Base-by-base conservation (phyloP, 2,888 invertebrate species). In the Diplazon laetatorius region DNA sequence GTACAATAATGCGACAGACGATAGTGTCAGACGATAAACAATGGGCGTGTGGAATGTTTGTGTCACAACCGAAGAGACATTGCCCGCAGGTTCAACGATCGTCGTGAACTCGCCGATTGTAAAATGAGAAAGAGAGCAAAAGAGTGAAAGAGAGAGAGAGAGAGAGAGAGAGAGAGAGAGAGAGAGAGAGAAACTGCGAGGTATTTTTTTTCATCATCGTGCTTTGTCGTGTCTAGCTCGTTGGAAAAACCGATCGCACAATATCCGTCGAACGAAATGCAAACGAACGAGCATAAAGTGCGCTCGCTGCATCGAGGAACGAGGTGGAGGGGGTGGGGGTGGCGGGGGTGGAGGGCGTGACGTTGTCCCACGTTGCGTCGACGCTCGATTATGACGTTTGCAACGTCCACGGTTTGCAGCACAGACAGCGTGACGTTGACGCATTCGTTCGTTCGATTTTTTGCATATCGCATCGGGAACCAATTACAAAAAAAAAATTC, bases 81-180 rank as follows among this genome's bases (percentile, higher is more conserved):
- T 18, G 22, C 14, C 10, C 42, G 42, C 52, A 55, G 42, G 66
- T 66, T 66, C 66, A 55, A 55, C 16, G 66, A 39, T 66, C 66
- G 20, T 52, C 14, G 25, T 30, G 30, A 30, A 39, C 22, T 66
- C 25, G 25, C 30, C 42, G 18, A 52, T 52, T 52, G 30, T 14
- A 30, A 50, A 44, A 71, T 14, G 20, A 25, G 39, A 30, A 71
- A 10, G 20, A 25, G 42, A 42, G 39, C n/a, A n/a, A n/a, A n/a
- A 30, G 39, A 44, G 62, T 14, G 20, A 25, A 50, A 30, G 62
- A 10, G 20, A 25, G 42, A 42, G 39, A n/a, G n/a, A n/a, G n/a
- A n/a, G n/a, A n/a, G n/a, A n/a, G n/a, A n/a, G n/a, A n/a, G n/a
- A n/a, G n/a, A n/a, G n/a, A n/a, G n/a, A n/a, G n/a, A n/a, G n/a